These are phyloP conservation scores for Dolichopus griseipennis DNA, from an alignment of 2,888 invertebrate species.

Conservation along the genomic window DNA sequence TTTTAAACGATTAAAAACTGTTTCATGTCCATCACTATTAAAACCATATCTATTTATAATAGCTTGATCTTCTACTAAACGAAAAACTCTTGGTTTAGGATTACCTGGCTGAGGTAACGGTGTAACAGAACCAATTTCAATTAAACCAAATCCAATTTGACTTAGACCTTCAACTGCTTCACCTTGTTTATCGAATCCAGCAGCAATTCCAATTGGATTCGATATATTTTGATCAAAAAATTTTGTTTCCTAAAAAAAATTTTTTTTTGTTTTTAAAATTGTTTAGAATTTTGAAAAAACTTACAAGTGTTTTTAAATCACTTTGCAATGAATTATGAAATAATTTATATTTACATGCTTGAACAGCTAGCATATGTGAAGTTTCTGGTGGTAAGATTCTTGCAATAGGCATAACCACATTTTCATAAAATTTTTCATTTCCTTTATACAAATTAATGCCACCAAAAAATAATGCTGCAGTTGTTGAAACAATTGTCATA, in stretches of 20 bases:
- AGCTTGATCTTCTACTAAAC: conserved; percentile 74
- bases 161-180: conserved; percentile 77
- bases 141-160: conserved; percentile 84
- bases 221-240: conserved; percentile 63
- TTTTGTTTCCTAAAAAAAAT: conserved; percentile 51
- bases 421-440: conserved; percentile 69
- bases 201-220: conserved; percentile 96
- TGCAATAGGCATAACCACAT: conserved; percentile 61
- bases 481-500: conserved; percentile 53
- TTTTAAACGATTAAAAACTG: conserved; percentile 59
- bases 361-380: conserved; percentile 71
- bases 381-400: conserved; percentile 66
- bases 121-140: conserved; percentile 94
- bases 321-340: conserved; percentile 50
- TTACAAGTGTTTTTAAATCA: conserved; percentile 25
- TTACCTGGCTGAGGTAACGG: conserved; percentile 91
- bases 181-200: conserved; percentile 96
- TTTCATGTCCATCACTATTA: conserved; percentile 86
- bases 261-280: background rate
- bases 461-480: conserved; percentile 57
- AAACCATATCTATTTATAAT: conserved; percentile 94
- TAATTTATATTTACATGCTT: conserved; percentile 66
- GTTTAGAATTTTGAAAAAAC: conserved; percentile 1
- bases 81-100: conserved; percentile 84
- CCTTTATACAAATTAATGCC: conserved; percentile 62